A percentile compares a stretch with the other conserved stretches of the same genome.
phyloP scores from a whole-genome alignment of 2,113 vertebrate species.

The Epinephelus fuscoguttatus region DNA sequence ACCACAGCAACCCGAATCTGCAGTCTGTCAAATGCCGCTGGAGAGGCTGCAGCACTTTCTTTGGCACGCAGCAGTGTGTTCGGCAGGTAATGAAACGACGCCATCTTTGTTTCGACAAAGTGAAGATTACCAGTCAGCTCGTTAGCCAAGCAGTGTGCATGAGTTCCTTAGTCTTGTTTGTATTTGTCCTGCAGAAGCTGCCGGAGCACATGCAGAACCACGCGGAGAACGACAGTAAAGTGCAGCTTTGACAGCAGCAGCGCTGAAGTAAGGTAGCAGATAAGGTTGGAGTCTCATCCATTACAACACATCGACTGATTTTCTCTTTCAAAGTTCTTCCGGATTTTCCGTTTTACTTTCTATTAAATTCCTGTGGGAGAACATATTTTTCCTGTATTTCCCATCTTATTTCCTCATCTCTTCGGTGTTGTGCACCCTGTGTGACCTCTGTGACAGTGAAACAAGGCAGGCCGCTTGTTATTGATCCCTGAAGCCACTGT shows the following conservation, averaged over 20 bases:
- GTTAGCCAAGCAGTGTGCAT: not conserved
- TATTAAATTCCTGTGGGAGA: not conserved
- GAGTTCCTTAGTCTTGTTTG: not conserved
- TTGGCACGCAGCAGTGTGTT: slow-evolving; percentile 87
- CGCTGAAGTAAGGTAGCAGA: not conserved
- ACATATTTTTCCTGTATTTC: not conserved
- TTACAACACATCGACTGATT: not conserved
- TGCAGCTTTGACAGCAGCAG: slow-evolving; percentile 82
- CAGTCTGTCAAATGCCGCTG: slow-evolving; percentile 93
- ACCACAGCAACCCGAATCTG: slow-evolving; percentile 90
- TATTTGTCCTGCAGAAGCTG: slow-evolving; percentile 84
- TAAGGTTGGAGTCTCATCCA: not conserved
- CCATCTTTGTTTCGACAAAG: not conserved
- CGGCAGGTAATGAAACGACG: slow-evolving; percentile 84
- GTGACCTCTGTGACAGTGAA: not conserved
- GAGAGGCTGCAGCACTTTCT: slow-evolving; percentile 91
- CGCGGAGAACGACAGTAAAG: slow-evolving; percentile 88
- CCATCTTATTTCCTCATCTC: not conserved
- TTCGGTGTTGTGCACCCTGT: not conserved
- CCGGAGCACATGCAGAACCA: slow-evolving; percentile 93
- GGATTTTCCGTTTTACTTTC: not conserved
- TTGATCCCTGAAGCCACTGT: not conserved
- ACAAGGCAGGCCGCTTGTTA: not conserved
- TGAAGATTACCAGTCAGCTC: not conserved
- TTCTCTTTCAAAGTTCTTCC: not conserved